Base-by-base conservation (phyloP, 2,113 vertebrate species). In the Tichodroma muraria region DNA sequence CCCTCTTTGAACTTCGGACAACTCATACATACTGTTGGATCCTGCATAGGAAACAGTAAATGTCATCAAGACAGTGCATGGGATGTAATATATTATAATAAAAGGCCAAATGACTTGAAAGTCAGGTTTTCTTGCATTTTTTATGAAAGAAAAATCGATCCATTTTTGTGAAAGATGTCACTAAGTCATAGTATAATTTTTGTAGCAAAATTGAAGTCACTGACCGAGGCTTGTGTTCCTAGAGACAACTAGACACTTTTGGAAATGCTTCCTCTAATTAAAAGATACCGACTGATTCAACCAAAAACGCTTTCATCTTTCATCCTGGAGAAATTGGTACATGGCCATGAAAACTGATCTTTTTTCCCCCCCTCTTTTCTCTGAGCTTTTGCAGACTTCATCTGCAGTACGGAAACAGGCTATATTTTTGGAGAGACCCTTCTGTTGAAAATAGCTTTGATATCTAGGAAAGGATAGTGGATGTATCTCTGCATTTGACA, bases 41-140 rank as follows among this genome's bases (percentile, higher is more conserved):
- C 70, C 93, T 93, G 82, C 93, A 89, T 80, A 86, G 71, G 85
- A 91, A 96, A 88, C 80, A 94, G 89, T 94, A 94, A 94, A 94
- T 95, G 94, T 95, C 93, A 94, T 96, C 95, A 93, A 94, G 88
- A 95, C 73, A 59, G 80, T 80, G 68, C 71, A 93, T 73, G 60
- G 60, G 90, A 95, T 95, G 72, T 91, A 95, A 95, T 94, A 87
- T 81, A 94, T 96, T 97, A 95, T 89, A 92, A 96, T 96, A 94
- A 95, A 97, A 97, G 95, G 95, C 92, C 95, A 95, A 90, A 78
- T 79, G 91, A 93, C 96, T 96, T 96, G 86, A 97, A 95, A 97
- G 94, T 71, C 93, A 89, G 44, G 79, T 95, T 94, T 96, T 83
- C 91, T 83, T 97, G 89, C 82, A 95, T 96, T 96, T 97, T 97